Evolutionary conservation across 1,140 invertebrate species (phyloP), one percentile per base, ranked within the genome.

Genomic region (Drosophila lacteicornis): DNA sequence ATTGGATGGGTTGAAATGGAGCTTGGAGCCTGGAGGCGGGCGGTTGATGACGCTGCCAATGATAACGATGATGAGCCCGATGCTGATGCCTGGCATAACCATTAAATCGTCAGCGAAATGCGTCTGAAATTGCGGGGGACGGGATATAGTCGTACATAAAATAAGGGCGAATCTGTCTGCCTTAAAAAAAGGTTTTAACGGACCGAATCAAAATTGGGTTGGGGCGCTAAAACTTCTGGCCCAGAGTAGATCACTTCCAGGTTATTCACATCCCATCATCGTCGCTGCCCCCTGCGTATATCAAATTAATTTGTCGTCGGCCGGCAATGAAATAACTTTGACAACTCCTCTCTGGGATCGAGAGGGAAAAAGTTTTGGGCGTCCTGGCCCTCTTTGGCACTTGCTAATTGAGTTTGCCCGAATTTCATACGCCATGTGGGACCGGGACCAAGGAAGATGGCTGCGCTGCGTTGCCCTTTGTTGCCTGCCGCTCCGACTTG

Each of bases 61-160:
- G 67, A 46, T 68, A 70, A 70, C 49, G 67, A 59, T 74, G 55
- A 60, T 51, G 69, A 57, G 51, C 51, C 11, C 3, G 51, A 33
- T 33, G 27, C 27, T 56, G 53, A 38, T 49, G 46, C 33, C 40
- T 25, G 43, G 30, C 51, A 69, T 61, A 53, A 73, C 11, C 82
- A 78, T 84, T 59, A 85, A 84, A 78, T 81, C 56, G 56, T 51
- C 53, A 49, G 42, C 58, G 45, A 57, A 79, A 63, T 51, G 66
- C 40, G 19, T 43, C 74, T 42, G 8, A 47, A 38, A 38, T 27
- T 40, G 13, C n/a, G 33, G 59, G 36, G 19, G 33, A 36, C 11
- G 33, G 33, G 33, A 36, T 33, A 36, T 11, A 11, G 9, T 11
- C 11, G 33, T 40, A 42, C n/a, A 59, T 69, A 70, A 36, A 58